Base-by-base conservation (phyloP, 2,797 vertebrate species). In the Chelidonichthys spinosus region DNA sequence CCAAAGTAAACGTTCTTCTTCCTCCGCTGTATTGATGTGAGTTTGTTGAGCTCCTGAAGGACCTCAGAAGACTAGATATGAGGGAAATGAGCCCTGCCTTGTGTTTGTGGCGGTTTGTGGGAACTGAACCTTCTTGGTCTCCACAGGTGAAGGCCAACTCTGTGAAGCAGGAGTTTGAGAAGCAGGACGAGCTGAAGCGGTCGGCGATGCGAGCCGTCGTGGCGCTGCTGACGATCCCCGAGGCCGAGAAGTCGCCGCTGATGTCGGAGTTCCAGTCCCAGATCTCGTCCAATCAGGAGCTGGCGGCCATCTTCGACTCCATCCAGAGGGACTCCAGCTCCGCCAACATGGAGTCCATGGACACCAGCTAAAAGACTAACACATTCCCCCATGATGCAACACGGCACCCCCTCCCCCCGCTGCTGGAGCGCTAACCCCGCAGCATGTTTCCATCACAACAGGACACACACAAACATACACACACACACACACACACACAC, bases 201-300 rank as follows among this genome's bases (percentile, higher is more conserved):
- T 99, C 97, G 18, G 98, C 98, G 47, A 99, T 99, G 98, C 96
- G 98, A 74, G 98, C 98, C 13, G 98, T 99, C 46, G 98, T 96
- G 66, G 97, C 98, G 2, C 94, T 99, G 89, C 94, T 99, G 52
- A 98, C 97, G 84, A 99, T 99, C 95, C 98, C 98, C 11, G 98
- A 99, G 93, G 98, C 97, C 2, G 98, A 99, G 92, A 99, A 99
- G 91, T 98, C 97, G 80, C 98, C 98, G 2, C 92, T 98, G 81
- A 99, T 99, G 98, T 98, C 97, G 35, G 98, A 99, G 94, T 99
- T 99, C 89, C 98, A 99, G 91, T 98, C 98, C 62, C 97, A 99
- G 93, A 99, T 99, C 95, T 98, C 96, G 82, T 98, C 97, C 93
- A 99, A 99, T 91, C 97, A 97, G 76, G 97, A 99, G 96, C 93